Conservation (phyloP, 2,113 vertebrate species). For the Mirounga angustirostris region DNA sequence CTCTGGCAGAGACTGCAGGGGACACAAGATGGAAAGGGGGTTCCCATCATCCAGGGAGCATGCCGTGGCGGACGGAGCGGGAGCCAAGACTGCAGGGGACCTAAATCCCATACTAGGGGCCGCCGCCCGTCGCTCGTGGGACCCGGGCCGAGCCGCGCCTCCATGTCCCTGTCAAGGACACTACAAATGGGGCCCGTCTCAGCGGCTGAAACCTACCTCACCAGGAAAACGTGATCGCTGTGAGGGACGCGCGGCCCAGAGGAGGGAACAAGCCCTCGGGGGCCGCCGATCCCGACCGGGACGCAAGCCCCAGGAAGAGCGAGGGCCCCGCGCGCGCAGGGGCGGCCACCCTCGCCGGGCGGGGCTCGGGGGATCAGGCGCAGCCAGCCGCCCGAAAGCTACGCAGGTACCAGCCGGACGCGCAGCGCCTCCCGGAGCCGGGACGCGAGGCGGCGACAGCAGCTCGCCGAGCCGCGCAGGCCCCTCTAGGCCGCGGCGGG, state of each 20-base stretch:
- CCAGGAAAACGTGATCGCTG: not conserved
- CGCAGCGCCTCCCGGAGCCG: too few species aligned
- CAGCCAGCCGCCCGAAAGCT: too few species aligned
- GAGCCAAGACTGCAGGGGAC: not conserved
- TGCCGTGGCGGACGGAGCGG: not conserved
- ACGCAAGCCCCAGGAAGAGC: not conserved
- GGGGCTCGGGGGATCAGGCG: not conserved
- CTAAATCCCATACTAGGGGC: not conserved
- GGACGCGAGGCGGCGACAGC: not conserved
- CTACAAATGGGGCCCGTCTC: not conserved
- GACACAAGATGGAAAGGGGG: not conserved
- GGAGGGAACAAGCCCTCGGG: not conserved
- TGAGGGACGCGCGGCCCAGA: not conserved
- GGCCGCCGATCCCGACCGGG: not conserved
- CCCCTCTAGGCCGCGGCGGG: not conserved
- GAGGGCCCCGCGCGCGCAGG: accelerated
- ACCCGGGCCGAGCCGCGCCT: not conserved
- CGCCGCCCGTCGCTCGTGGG: not conserved
- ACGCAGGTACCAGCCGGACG: not conserved
- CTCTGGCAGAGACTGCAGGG: not conserved
- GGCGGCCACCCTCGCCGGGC: not conserved
- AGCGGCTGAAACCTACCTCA: not conserved
- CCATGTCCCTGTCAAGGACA: not conserved
- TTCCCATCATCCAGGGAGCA: not conserved
- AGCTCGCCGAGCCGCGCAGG: not conserved